Evolutionary conservation across 2,797 vertebrate species (phyloP).

Genomic region (Simalia tracyae): DNA sequence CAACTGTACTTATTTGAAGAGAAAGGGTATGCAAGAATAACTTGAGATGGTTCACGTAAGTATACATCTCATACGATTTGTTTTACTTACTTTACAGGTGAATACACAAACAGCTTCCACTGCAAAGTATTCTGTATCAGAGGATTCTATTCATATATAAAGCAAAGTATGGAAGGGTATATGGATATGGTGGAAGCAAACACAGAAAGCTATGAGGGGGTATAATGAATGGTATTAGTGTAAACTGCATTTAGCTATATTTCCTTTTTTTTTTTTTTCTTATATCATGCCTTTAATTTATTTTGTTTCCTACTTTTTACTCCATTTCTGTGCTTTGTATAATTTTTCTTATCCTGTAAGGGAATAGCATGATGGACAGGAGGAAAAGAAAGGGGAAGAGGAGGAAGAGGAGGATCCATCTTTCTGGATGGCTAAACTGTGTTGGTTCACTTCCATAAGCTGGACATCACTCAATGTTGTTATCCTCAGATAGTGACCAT

Average conservation of each 20-base stretch:
- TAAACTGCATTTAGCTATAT: too few species aligned
- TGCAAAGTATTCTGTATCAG: not conserved
- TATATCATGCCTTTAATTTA: too few species aligned
- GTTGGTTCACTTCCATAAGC: not conserved
- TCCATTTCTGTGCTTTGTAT: too few species aligned
- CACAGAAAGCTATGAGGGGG: too few species aligned
- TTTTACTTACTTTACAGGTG: not conserved
- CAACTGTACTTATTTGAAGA: not conserved
- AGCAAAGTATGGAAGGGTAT: too few species aligned
- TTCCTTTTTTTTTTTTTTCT: too few species aligned
- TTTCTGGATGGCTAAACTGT: not conserved
- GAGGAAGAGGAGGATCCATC: not conserved
- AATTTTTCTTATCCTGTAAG: too few species aligned
- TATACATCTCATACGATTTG: not conserved
- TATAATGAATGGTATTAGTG: too few species aligned
- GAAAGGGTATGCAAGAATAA: not conserved
- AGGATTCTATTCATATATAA: not conserved
- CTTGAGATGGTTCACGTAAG: not conserved
- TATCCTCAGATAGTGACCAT: not conserved
- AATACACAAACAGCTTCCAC: not conserved
- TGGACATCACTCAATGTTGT: not conserved
- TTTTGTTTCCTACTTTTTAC: too few species aligned
- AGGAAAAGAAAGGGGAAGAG: not conserved
- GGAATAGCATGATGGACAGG: too few species aligned
- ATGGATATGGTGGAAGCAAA: too few species aligned